Evolutionary conservation across 2,888 invertebrate genomes (phyloP).

Genomic region (Tiliacea citrago): DNA sequence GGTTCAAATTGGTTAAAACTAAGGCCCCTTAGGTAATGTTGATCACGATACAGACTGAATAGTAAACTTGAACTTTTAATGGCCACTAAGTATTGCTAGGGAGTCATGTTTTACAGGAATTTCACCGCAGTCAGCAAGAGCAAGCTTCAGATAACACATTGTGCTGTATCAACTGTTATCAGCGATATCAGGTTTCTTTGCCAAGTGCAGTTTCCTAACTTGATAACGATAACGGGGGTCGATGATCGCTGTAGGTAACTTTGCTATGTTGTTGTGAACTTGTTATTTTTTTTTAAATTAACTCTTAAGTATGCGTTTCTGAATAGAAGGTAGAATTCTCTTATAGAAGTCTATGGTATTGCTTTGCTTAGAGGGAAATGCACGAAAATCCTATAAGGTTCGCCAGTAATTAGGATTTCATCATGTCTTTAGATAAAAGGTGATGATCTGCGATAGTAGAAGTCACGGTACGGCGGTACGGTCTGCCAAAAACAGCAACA

Average conservation of each 20-base stretch:
- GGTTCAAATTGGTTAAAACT: too few species aligned
- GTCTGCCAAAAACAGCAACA: background rate
- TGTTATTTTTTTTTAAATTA: background rate
- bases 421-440: background rate
- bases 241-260: slow-evolving; percentile 69
- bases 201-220: slow-evolving; percentile 75
- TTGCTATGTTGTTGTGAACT: background rate
- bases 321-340: background rate
- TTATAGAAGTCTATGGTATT: too few species aligned
- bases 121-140: slow-evolving; percentile 7
- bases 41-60: too few species aligned
- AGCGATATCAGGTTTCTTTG: slow-evolving; percentile 71
- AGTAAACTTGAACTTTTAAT: background rate
- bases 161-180: slow-evolving; percentile 55
- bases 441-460: too few species aligned
- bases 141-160: slow-evolving; percentile 32
- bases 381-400: background rate
- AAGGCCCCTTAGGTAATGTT: too few species aligned
- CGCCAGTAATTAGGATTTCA: background rate
- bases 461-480: too few species aligned
- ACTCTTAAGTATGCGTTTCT: too few species aligned
- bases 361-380: background rate
- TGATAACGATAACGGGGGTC: slow-evolving; percentile 77
- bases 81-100: background rate
- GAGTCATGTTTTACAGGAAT: background rate